Evolutionary conservation across 2,113 vertebrate species (phyloP).

Genomic region (Oreochromis spilurus): DNA sequence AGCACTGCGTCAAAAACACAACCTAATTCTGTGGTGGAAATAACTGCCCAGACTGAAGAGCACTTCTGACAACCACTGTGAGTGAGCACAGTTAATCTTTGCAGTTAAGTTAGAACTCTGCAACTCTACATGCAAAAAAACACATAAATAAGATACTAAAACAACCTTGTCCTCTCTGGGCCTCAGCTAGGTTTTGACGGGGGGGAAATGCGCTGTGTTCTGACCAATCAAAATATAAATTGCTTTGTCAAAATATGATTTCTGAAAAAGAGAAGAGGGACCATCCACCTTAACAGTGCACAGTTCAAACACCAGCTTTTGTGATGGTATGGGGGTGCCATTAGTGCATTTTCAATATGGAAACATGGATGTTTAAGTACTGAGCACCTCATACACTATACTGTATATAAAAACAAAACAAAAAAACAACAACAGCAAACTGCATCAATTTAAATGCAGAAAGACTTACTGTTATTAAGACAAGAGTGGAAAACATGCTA

Average conservation of each 20-base stretch:
- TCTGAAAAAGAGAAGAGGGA: background rate
- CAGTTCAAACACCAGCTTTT: background rate
- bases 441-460: background rate
- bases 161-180: background rate
- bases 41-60: background rate
- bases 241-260: background rate
- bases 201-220: accelerated
- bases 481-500: background rate
- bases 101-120: background rate
- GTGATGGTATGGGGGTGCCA: background rate
- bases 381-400: background rate
- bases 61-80: background rate
- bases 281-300: background rate
- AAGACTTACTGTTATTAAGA: background rate
- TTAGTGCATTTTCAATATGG: background rate
- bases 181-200: background rate
- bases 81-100: background rate
- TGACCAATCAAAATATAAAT: background rate
- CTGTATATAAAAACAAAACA: background rate
- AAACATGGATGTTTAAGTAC: accelerated
- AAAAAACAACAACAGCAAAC: background rate
- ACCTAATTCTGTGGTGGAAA: background rate
- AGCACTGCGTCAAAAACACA: background rate
- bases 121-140: background rate
- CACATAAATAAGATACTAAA: background rate